Evolutionary conservation across 2,113 vertebrate species (phyloP).

Genomic region (Dasyurus viverrinus): DNA sequence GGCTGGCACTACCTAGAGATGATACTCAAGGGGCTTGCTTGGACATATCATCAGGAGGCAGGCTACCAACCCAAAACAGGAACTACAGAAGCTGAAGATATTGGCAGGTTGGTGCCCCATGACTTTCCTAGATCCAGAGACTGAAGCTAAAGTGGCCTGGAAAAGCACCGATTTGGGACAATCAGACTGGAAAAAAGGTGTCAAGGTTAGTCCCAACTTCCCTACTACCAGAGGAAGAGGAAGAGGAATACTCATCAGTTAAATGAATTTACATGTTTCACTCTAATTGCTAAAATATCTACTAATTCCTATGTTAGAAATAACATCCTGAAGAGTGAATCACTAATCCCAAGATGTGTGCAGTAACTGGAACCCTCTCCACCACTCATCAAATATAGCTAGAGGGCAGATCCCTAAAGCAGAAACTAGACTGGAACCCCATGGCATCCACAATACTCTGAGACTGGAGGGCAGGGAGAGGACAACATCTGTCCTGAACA

Average conservation of each 20-base stretch:
- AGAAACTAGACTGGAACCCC: background rate
- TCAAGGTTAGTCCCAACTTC: background rate
- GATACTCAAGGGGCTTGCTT: background rate
- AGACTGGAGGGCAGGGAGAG: no score
- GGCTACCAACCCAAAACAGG: background rate
- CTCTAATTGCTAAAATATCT: background rate
- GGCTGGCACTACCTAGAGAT: background rate
- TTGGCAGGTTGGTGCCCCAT: background rate
- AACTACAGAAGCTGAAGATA: background rate
- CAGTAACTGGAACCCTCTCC: background rate
- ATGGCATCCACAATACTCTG: no score
- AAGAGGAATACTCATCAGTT: background rate
- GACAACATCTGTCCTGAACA: background rate
- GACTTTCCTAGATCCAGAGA: background rate
- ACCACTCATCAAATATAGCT: fast-evolving
- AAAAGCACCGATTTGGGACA: background rate
- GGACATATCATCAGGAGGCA: background rate
- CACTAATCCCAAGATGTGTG: background rate
- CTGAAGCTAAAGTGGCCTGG: background rate
- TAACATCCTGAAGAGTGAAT: background rate
- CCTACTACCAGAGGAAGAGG: background rate
- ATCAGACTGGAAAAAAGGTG: background rate
- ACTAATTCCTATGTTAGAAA: background rate
- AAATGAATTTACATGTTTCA: background rate
- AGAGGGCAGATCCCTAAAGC: background rate